Evolutionary conservation across 2,888 invertebrate species (phyloP).

Genomic region (Trachelus tabidus): DNA sequence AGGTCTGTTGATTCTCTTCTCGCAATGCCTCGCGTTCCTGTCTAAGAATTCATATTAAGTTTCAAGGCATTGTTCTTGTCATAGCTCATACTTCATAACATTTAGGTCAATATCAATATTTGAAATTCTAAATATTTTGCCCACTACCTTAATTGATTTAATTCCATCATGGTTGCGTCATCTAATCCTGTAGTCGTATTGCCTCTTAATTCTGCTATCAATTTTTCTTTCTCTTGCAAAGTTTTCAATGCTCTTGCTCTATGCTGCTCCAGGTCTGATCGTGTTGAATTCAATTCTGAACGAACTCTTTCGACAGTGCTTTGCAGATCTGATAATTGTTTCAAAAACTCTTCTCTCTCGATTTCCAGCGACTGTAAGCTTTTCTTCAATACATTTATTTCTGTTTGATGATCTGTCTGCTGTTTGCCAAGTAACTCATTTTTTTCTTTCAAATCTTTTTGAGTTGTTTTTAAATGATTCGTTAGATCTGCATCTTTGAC

Average conservation of each 20-base stretch:
- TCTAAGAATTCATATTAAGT: conserved; percentile 32
- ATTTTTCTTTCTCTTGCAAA: conserved; percentile 80
- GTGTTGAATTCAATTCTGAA: conserved; percentile 55
- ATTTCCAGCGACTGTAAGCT: conserved; percentile 67
- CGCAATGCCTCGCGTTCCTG: conserved; percentile 71
- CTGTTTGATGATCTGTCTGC: conserved; percentile 66
- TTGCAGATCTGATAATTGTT: conserved; percentile 63
- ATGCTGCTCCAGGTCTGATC: conserved; percentile 78
- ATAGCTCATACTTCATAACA: neutral
- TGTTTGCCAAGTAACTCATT: conserved; percentile 62
- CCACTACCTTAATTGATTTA: conserved; percentile 69
- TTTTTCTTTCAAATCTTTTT: conserved; percentile 63
- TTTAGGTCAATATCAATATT: neutral
- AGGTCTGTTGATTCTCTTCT: conserved; percentile 70
- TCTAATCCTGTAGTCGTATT: conserved; percentile 46
- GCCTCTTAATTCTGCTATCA: conserved; percentile 73
- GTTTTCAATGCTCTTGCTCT: conserved; percentile 83
- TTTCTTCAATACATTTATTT: conserved; percentile 59
- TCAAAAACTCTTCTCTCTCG: conserved; percentile 65
- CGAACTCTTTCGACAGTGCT: conserved; percentile 55
- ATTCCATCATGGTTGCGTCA: conserved; percentile 69
- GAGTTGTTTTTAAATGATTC: conserved; percentile 50
- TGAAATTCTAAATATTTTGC: neutral
- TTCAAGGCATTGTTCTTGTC: neutral
- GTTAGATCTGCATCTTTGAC: conserved; percentile 23